Evolutionary conservation across 2,888 invertebrate genomes (phyloP).

Genomic region (Microchrysa polita): DNA sequence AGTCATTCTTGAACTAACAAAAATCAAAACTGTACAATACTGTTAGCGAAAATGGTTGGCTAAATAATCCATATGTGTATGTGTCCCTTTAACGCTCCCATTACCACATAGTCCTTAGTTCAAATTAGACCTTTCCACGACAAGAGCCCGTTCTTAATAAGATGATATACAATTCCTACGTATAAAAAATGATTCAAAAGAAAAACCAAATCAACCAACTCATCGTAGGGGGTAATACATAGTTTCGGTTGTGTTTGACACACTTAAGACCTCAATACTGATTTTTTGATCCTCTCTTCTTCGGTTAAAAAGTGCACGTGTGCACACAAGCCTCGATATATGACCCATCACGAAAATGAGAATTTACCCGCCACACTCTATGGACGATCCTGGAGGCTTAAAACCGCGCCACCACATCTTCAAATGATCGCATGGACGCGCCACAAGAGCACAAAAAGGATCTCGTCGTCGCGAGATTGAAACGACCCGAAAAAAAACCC

Average conservation of each 20-base stretch:
- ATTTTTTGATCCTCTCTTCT: background rate
- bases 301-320: slow-evolving; percentile 25
- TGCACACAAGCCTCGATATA: slow-evolving; percentile 32
- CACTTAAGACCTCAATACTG: slow-evolving; percentile 18
- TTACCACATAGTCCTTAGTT: too few species aligned
- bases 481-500: background rate
- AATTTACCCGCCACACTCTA: too few species aligned
- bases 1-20: too few species aligned
- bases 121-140: too few species aligned
- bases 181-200: slow-evolving; percentile 8
- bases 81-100: too few species aligned
- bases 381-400: background rate
- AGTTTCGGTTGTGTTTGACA: slow-evolving; percentile 28
- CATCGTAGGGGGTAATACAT: slow-evolving; percentile 39
- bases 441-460: too few species aligned
- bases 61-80: too few species aligned
- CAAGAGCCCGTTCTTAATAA: too few species aligned
- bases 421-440: too few species aligned
- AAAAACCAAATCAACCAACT: slow-evolving; percentile 39
- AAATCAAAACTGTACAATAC: too few species aligned
- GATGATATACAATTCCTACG: background rate
- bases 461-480: background rate
- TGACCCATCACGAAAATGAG: slow-evolving; percentile 3
- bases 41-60: too few species aligned
- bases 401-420: too few species aligned